Evolutionary conservation across 2,797 vertebrate species (phyloP).

Genomic region (Brotula barbata): DNA sequence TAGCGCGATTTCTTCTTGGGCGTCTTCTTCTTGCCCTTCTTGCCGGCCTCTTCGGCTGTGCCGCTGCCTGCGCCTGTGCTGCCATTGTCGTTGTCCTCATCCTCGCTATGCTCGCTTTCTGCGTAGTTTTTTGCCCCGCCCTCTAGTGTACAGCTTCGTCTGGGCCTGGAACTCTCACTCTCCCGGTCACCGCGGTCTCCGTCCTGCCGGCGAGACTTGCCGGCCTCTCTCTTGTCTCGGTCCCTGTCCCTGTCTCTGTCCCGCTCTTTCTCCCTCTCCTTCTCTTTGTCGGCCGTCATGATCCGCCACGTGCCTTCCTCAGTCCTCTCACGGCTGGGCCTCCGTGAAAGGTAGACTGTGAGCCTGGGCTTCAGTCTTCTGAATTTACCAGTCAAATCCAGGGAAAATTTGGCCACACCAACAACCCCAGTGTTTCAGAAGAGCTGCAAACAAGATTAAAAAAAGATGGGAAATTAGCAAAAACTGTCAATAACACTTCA

Average conservation of each 20-base stretch:
- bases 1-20: slow-evolving; percentile 98
- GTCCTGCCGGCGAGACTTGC: slow-evolving; percentile 87
- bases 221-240: slow-evolving; percentile 87
- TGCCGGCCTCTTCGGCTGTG: slow-evolving; percentile 88
- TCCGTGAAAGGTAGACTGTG: slow-evolving; percentile 99
- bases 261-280: slow-evolving; percentile 94
- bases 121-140: slow-evolving; percentile 98
- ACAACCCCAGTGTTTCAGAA: slow-evolving; percentile 94
- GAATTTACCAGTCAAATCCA: slow-evolving; percentile 99
- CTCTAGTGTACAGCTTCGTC: slow-evolving; percentile 95
- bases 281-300: slow-evolving; percentile 99
- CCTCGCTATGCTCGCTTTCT: slow-evolving; percentile 96
- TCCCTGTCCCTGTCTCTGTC: slow-evolving; percentile 93
- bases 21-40: slow-evolving; percentile 96
- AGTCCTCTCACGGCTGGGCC: slow-evolving; percentile 99
- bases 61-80: slow-evolving; percentile 84
- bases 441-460: slow-evolving; percentile 75
- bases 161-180: slow-evolving; percentile 89
- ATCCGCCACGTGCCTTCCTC: slow-evolving; percentile 99
- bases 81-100: slow-evolving; percentile 91
- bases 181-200: slow-evolving; percentile 87
- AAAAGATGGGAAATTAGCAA: slow-evolving; percentile 37
- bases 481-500: too few relatives aligned
- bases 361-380: slow-evolving; percentile 99
- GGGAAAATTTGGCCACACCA: slow-evolving; percentile 99